Base-by-base conservation (phyloP, 1,140 invertebrate genomes). In the Dreissena polymorpha region DNA sequence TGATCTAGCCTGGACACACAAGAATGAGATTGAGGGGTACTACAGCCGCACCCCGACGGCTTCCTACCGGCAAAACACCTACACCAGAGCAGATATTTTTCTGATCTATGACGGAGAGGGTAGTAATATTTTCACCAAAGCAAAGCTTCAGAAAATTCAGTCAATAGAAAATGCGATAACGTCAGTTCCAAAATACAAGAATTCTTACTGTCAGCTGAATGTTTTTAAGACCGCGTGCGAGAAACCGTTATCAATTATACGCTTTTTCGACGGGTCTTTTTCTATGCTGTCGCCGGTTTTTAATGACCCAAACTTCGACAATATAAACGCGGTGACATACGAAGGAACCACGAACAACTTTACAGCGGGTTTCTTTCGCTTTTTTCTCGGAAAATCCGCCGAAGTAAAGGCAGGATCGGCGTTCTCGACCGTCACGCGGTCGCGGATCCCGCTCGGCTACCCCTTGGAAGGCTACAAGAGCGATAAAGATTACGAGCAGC, bases 211-310 rank as follows among this genome's bases (percentile, higher is more conserved):
- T 72, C 79, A 85, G 68, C 21, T 85, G 27, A 65, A 82, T 25
- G 10, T 53, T 12, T 27, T 12, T n/a, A 16, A 8, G 14, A 63
- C n/a, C 2, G 63, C 67, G 14, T 88, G 87, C 73, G 49, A 53
- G 18, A 83, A 53, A 21, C 72, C 78, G 0, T 60, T 68, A 2
- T 88, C 87, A 10, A 69, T 86, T 7, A 65, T 88, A 10, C 55
- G 87, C 29, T 86, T 83, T 25, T 88, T 88, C 53, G 87, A 88
- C 65, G 87, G 87, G 16, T 85, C 87, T 5, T 84, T 65, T 71
- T 27, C 75, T 0, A 49, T 21, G 29, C 16, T 85, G 7, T 49
- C 80, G 68, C 50, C 85, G 10, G 77, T 78, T 14, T 88, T 88
- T 65, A 85, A 76, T 55, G 85, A 88, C 60, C 50, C 85, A 39